Evolutionary conservation across 2,888 invertebrate species (phyloP).

Genomic region (Caenorhabditis panamensis): DNA sequence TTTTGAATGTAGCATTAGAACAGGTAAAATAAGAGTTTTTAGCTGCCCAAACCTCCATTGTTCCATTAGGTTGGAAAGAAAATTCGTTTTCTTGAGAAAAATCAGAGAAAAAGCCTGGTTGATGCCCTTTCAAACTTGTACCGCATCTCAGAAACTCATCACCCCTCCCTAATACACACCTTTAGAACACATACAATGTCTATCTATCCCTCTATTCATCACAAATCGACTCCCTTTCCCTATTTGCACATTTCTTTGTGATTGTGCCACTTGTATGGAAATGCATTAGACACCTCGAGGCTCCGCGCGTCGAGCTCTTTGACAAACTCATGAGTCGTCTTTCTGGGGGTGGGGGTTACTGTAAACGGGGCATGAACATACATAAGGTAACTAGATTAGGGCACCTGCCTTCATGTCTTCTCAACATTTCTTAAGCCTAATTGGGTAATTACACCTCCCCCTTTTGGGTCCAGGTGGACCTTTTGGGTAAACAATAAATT

Average conservation of each 20-base stretch:
- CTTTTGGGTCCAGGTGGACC: not conserved
- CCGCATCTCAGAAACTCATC: too few relatives aligned
- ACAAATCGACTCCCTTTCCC: slow-evolving; percentile 6
- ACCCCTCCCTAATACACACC: not conserved
- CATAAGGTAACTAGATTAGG: slow-evolving; percentile 1
- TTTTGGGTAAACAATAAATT: too few relatives aligned
- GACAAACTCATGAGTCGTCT: slow-evolving; percentile 35
- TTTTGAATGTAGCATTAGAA: too few relatives aligned
- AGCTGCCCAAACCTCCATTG: too few relatives aligned
- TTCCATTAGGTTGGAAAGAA: too few relatives aligned
- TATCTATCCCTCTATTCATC: slow-evolving; percentile 28
- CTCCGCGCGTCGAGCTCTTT: slow-evolving; percentile 3
- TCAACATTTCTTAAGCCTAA: not conserved
- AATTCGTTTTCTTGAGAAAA: not conserved
- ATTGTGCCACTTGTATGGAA: slow-evolving; percentile 2
- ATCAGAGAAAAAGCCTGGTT: too few relatives aligned
- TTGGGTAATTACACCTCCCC: slow-evolving; percentile 33
- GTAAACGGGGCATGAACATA: slow-evolving; percentile 8
- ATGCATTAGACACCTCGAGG: not conserved
- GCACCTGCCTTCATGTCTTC: slow-evolving; percentile 7
- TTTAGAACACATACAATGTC: slow-evolving; percentile 8
- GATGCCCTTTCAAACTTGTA: too few relatives aligned
- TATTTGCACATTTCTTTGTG: slow-evolving; percentile 38
- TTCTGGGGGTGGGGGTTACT: slow-evolving; percentile 8
- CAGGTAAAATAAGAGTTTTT: too few relatives aligned